Evolutionary conservation across 2,113 vertebrate species (phyloP).

Genomic region (Zosterops borbonicus): DNA sequence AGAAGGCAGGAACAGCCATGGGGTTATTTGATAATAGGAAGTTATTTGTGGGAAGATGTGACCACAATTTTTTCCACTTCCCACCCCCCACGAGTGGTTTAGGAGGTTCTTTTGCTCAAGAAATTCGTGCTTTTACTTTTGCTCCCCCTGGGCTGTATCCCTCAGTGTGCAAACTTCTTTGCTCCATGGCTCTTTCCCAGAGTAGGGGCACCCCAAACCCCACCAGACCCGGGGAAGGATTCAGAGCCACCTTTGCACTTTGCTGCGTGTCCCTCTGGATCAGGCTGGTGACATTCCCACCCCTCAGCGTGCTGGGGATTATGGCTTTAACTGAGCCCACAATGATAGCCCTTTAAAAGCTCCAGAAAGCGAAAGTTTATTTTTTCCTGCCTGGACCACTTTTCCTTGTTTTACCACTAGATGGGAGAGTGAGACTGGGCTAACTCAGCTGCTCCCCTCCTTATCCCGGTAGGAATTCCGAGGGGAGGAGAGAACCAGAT

Average conservation of each 20-base stretch:
- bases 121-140: accelerated
- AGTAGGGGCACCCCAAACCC: accelerated
- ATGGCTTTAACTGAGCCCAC: neutral
- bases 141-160: neutral
- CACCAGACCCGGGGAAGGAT: accelerated
- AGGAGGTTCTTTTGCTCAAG: neutral
- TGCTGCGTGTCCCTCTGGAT: neutral
- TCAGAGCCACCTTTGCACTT: neutral
- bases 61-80: neutral
- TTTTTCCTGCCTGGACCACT: neutral
- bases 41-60: accelerated
- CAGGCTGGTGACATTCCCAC: neutral
- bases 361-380: neutral
- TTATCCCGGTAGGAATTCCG: neutral
- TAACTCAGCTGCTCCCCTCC: neutral
- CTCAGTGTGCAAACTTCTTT: neutral
- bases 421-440: slow-evolving; percentile 57
- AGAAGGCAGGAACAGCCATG: neutral
- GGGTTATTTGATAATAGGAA: neutral
- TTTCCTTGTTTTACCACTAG: slow-evolving; percentile 55
- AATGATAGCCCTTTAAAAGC: accelerated
- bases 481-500: neutral
- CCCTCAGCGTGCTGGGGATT: neutral
- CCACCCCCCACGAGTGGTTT: accelerated
- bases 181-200: accelerated